Conservation (phyloP, 35 echinoderm and acorn worm genomes). For the Ophioderma brevispina region DNA sequence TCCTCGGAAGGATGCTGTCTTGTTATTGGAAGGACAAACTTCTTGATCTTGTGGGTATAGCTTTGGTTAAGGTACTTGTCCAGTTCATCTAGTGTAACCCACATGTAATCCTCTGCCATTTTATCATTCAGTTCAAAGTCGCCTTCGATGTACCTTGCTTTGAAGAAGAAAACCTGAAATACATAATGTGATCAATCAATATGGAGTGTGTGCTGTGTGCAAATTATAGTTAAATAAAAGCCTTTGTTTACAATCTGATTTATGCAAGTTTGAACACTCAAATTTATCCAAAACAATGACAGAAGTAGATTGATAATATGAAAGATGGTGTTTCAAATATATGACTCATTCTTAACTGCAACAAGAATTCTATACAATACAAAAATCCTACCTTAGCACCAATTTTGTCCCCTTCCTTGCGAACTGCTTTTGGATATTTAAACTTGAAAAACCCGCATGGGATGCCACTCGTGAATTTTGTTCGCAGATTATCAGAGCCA, state of each 20-base stretch:
- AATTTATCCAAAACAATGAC: too few species aligned
- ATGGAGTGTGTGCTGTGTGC: too few species aligned
- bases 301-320: too few species aligned
- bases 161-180: slow-evolving; percentile 95
- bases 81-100: slow-evolving; percentile 80
- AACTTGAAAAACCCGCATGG: slow-evolving; percentile 90
- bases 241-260: too few species aligned
- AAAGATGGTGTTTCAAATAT: too few species aligned
- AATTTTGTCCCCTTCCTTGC: slow-evolving; percentile 31
- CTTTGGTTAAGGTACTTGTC: slow-evolving; percentile 59
- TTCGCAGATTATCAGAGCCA: slow-evolving; percentile 16
- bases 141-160: slow-evolving; percentile 74
- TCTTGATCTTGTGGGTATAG: slow-evolving; percentile 73
- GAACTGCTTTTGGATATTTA: slow-evolving; percentile 69
- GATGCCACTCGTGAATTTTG: slow-evolving; percentile 73
- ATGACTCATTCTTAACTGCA: too few species aligned
- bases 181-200: too few species aligned
- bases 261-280: too few species aligned
- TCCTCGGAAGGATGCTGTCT: too few species aligned
- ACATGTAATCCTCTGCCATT: slow-evolving; percentile 55
- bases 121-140: slow-evolving; percentile 40
- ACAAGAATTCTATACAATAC: too few species aligned
- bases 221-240: too few species aligned
- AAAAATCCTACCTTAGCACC: slow-evolving; percentile 99
- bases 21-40: slow-evolving; percentile 66